Evolutionary conservation across 2,888 invertebrate genomes (phyloP).

Genomic region (Camponotus fellah): DNA sequence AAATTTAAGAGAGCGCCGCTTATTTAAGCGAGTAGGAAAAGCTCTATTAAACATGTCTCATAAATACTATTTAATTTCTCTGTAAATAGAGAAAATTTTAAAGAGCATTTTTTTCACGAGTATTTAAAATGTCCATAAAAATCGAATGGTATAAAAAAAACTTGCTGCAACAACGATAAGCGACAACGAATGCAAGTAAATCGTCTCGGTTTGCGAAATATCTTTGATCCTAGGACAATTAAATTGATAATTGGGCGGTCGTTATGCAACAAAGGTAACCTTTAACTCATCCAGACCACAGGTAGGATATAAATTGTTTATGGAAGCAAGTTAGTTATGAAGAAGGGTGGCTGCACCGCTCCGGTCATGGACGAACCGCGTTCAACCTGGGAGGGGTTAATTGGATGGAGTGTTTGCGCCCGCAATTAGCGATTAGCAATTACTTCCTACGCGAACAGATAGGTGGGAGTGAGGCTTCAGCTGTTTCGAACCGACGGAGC

Average conservation of each 20-base stretch:
- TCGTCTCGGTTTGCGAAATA: background rate
- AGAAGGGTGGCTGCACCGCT: constrained; percentile 35
- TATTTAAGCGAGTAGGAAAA: background rate
- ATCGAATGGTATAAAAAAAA: background rate
- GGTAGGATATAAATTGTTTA: constrained; percentile 38
- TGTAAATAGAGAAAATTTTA: background rate
- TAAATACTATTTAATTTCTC: background rate
- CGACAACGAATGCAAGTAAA: background rate
- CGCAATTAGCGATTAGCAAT: constrained; percentile 86
- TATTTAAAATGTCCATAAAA: background rate
- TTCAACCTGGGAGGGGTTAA: constrained; percentile 76
- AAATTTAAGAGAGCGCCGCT: background rate
- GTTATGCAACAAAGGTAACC: background rate
- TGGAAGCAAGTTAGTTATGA: constrained; percentile 40
- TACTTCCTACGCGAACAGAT: constrained; percentile 77
- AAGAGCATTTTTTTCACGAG: background rate
- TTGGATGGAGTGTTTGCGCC: constrained; percentile 84
- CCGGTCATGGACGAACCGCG: constrained; percentile 4
- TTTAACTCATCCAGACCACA: constrained; percentile 26
- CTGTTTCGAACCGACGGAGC: constrained; percentile 83
- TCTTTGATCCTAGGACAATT: constrained; percentile 11
- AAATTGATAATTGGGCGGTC: constrained; percentile 22
- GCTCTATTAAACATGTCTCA: background rate
- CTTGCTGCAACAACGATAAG: background rate
- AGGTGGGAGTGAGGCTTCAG: constrained; percentile 71